These are phyloP conservation scores for Chinchilla lanigera DNA, from an alignment of 2,113 vertebrate species.

Conservation along the genomic window DNA sequence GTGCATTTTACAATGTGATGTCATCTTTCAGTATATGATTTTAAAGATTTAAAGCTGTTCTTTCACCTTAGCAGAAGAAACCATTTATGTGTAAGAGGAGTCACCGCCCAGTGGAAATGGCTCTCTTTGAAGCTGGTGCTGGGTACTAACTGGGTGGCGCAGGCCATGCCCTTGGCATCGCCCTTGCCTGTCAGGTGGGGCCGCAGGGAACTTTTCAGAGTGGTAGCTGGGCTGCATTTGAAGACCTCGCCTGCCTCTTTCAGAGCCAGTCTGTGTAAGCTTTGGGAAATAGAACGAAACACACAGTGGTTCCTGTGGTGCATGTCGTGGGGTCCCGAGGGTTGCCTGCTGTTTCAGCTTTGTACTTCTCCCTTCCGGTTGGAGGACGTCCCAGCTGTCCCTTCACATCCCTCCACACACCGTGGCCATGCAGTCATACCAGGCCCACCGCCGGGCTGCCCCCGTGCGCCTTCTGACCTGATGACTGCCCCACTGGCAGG, in stretches of 20 bases:
- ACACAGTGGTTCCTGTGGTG: neutral
- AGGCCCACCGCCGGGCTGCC: neutral
- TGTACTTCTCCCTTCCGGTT: neutral
- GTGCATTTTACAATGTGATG: constrained; percentile 69
- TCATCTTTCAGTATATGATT: constrained; percentile 73
- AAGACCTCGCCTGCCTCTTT: neutral
- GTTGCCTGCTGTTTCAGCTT: neutral
- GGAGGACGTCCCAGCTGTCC: neutral
- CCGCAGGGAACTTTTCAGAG: constrained; percentile 68
- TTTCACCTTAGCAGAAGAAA: constrained; percentile 83
- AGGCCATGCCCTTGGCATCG: constrained; percentile 70
- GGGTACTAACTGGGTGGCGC: constrained; percentile 75
- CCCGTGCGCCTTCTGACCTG: constrained; percentile 35
- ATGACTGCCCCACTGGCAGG: constrained; percentile 56
- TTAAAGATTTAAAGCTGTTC: constrained; percentile 79
- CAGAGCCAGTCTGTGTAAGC: neutral
- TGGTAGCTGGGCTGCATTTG: neutral
- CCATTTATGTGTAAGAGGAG: constrained; percentile 75
- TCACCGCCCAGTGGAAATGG: constrained; percentile 65
- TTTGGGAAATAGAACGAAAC: neutral
- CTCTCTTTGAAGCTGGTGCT: constrained; percentile 71
- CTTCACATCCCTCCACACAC: neutral
- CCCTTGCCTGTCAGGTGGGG: constrained; percentile 68
- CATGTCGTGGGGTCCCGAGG: neutral
- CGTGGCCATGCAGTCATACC: neutral